Conservation (phyloP, 2,113 vertebrate genomes). For the Chlorodrepanis virens region DNA sequence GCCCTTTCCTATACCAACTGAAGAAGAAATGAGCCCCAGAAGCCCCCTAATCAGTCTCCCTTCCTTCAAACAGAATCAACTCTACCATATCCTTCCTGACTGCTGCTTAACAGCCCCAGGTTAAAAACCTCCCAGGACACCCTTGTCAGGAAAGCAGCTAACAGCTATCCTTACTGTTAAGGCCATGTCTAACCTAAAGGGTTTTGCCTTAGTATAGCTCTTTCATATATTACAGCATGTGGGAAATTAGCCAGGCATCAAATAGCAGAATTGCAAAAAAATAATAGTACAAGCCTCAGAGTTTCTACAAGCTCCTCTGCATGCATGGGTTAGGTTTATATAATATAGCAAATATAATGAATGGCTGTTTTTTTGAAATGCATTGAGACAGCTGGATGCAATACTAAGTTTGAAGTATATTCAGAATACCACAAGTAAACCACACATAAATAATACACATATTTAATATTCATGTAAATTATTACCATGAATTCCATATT, state of each 20-base stretch:
- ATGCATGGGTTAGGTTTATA: background rate
- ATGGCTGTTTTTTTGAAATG: background rate
- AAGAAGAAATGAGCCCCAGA: background rate
- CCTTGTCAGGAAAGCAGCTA: background rate
- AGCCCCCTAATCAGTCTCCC: background rate
- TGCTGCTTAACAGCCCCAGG: background rate
- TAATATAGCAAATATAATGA: background rate
- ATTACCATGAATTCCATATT: background rate
- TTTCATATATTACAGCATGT: background rate
- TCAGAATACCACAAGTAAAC: background rate
- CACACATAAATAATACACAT: background rate
- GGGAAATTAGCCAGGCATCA: background rate
- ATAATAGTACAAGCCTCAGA: background rate
- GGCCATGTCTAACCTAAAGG: background rate
- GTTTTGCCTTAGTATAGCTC: background rate
- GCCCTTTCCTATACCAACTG: background rate
- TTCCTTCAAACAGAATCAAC: background rate
- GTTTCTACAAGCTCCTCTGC: background rate
- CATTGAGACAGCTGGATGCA: background rate
- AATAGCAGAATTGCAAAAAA: background rate
- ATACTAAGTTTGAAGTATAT: background rate
- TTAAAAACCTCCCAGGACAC: background rate
- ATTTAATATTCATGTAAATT: background rate
- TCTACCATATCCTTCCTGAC: background rate
- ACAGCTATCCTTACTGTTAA: background rate